Percentiles rank a stretch among this genome's conserved stretches.
These are phyloP conservation scores for Latheticus oryzae DNA, from an alignment of 2,888 invertebrate genomes.

Conservation along the genomic window DNA sequence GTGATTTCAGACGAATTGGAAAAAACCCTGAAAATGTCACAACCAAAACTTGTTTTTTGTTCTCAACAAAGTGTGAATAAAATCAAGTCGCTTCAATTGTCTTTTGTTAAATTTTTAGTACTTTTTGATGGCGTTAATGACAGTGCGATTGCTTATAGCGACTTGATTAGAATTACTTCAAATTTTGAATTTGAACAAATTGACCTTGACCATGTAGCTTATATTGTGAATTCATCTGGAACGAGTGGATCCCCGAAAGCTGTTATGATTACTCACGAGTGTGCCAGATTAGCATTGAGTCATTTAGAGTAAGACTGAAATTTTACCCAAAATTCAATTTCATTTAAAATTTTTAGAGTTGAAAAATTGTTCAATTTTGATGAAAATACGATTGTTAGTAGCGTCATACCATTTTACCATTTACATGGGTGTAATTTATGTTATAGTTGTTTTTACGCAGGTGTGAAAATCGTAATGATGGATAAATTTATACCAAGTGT, in stretches of 20 bases:
- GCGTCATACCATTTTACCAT: constrained; percentile 52
- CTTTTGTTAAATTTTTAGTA: too few species aligned
- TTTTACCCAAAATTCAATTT: not conserved
- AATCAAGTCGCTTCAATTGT: too few species aligned
- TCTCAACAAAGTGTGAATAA: too few species aligned
- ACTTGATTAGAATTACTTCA: constrained; percentile 14
- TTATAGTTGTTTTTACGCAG: constrained; percentile 45
- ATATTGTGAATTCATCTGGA: constrained; percentile 18
- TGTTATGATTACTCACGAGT: constrained; percentile 16
- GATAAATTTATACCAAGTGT: constrained; percentile 62
- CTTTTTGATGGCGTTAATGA: constrained; percentile 2
- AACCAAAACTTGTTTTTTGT: constrained; percentile 18
- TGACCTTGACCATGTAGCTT: constrained; percentile 4
- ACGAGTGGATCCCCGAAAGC: constrained; percentile 19
- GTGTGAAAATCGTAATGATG: constrained; percentile 48
- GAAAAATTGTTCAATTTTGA: constrained; percentile 1
- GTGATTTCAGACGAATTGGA: constrained; percentile 20
- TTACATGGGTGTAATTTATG: constrained; percentile 49
- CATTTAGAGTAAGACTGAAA: constrained; percentile 4
- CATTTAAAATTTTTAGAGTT: not conserved
- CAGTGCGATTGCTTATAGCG: not conserved
- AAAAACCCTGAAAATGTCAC: constrained; percentile 3
- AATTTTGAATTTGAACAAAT: constrained; percentile 14
- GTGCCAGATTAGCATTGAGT: not conserved
- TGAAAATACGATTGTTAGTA: not conserved